Evolutionary conservation across 2,888 invertebrate species (phyloP).

Genomic region (Mythimna albipuncta): DNA sequence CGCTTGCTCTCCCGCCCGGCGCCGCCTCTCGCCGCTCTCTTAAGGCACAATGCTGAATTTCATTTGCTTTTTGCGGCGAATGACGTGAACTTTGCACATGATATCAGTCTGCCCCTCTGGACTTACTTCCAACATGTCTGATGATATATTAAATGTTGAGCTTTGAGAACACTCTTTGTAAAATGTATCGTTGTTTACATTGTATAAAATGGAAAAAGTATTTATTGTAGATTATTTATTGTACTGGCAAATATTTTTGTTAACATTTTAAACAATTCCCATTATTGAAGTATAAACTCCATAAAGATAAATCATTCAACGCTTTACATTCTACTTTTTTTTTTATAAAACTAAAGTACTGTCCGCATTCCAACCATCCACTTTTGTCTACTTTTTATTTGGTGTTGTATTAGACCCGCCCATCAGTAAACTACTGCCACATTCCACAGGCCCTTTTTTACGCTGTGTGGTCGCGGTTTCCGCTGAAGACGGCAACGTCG

Average conservation of each 20-base stretch:
- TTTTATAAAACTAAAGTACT: conserved; percentile 68
- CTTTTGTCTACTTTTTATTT: conserved; percentile 84
- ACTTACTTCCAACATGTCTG: conserved; percentile 43
- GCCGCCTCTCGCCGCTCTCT: conserved; percentile 88
- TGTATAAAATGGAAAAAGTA: neutral
- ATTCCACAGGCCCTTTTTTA: conserved; percentile 90
- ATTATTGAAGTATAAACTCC: neutral
- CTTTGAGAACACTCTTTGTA: conserved; percentile 2
- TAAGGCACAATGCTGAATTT: conserved; percentile 87
- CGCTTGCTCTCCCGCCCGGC: conserved; percentile 83
- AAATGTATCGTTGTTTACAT: conserved; percentile 1
- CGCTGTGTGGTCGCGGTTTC: conserved; percentile 90
- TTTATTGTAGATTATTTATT: neutral
- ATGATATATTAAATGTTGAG: conserved; percentile 4
- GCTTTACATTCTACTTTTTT: conserved; percentile 7
- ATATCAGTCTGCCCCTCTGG: conserved; percentile 61
- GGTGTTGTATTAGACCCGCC: conserved; percentile 85
- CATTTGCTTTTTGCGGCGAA: conserved; percentile 84
- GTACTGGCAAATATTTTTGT: neutral
- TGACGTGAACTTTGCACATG: conserved; percentile 72
- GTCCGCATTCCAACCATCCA: conserved; percentile 84
- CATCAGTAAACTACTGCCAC: conserved; percentile 88
- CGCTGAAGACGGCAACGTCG: conserved; percentile 90
- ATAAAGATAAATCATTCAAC: conserved; percentile 16
- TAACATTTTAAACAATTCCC: conserved; percentile 1